Base-by-base conservation (phyloP, 2,113 vertebrate genomes). In the Ancistrus triradiatus region DNA sequence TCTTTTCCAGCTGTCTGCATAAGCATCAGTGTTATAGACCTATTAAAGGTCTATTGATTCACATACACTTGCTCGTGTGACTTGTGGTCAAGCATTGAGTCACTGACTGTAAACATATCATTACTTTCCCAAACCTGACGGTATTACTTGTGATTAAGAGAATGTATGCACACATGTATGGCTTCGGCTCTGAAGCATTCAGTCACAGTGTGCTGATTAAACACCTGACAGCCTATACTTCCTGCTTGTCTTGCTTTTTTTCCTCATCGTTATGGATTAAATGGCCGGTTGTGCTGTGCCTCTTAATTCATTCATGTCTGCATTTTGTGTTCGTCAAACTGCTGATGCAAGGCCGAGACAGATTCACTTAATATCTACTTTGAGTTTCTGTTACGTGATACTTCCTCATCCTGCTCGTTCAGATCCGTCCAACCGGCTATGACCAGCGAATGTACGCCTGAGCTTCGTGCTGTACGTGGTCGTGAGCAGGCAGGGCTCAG, bases 181-280 rank as follows among this genome's bases (percentile, higher is more conserved):
- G 79, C 76, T 64, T 64, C 76, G 80, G 80, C 27, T 27, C 44
- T 80, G 79, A 79, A 79, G 87, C 78, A 81, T 9, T 33, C 28
- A 33, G 28, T 33, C 80, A 85, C n/a, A n/a, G 83, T 84, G 80
- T 86, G 79, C 84, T 87, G 82, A 86, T 83, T 81, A 81, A 82
- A 85, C 77, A 85, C 78, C 81, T 76, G 81, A 85, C 84, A 82
- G 83, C 79, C 63, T 69, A 78, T n/a, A n/a, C 84, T 85, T 87
- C 82, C 85, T 88, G 84, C 85, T 85, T 83, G 77, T 76, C 76
- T 82, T 83, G 84, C 85, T 78, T 83, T 86, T 80, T 81, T 77
- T 68, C 60, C n/a, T n/a, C n/a, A n/a, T 61, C 81, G 81, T 81
- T 81, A 69, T 75, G 74, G 84, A 77, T 78, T 77, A 76, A 76